phyloP scores from a whole-genome alignment of 2,888 invertebrate species.

The Drosophila paranaensis region DNA sequence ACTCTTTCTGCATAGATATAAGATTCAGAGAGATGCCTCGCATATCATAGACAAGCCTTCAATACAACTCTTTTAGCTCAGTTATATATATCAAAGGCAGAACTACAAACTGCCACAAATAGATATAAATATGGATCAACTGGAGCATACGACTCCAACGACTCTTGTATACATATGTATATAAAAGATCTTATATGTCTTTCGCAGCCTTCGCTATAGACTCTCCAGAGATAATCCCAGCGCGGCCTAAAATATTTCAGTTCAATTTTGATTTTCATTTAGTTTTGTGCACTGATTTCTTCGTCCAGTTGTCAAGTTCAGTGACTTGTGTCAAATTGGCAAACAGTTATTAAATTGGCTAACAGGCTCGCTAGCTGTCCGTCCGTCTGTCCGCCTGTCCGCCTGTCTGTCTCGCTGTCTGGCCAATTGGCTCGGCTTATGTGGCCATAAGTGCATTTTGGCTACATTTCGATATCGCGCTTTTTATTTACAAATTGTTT shows the following conservation, averaged over 20 bases:
- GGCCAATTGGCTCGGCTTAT: constrained; percentile 29
- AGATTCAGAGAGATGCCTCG: background rate
- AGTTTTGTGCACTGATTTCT: constrained; percentile 32
- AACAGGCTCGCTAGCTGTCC: constrained; percentile 18
- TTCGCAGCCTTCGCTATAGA: background rate
- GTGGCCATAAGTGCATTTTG: constrained; percentile 70
- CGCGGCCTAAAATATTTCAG: background rate
- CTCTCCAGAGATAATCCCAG: constrained; percentile 1
- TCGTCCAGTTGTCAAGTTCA: constrained; percentile 62
- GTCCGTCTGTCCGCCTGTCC: background rate
- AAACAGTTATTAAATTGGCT: constrained; percentile 72
- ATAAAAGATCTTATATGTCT: background rate
- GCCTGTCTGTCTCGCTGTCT: constrained; percentile 3
- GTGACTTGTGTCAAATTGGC: constrained; percentile 74
- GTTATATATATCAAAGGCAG: background rate
- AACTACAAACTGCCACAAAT: background rate
- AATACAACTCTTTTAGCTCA: background rate
- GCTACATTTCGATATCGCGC: constrained; percentile 71
- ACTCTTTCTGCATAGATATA: background rate
- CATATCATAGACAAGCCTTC: background rate
- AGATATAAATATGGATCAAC: background rate
- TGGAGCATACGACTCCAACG: too few relatives aligned
- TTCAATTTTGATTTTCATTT: background rate
- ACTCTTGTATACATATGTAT: too few relatives aligned
- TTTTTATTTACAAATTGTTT: constrained; percentile 82